Evolutionary conservation across 2,113 vertebrate genomes (phyloP).

Genomic region (Microcebus murinus): DNA sequence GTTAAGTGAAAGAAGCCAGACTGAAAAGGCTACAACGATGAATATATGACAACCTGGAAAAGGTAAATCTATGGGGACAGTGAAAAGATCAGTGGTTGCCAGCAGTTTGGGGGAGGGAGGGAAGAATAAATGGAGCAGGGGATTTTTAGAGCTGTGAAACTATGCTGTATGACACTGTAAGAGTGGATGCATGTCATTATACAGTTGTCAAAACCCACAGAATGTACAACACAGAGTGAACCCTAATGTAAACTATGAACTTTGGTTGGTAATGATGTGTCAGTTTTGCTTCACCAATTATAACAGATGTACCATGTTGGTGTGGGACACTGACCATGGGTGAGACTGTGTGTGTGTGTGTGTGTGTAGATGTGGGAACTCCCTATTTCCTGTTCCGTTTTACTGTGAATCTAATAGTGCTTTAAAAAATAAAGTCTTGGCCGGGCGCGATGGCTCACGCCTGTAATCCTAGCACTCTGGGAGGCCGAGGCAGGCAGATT

Average conservation of each 20-base stretch:
- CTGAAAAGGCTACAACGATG: neutral
- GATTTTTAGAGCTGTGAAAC: neutral
- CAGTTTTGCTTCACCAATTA: neutral
- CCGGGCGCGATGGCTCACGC: no score
- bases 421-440: neutral
- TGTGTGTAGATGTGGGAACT: neutral
- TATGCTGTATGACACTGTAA: neutral
- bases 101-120: neutral
- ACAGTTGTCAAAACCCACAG: neutral
- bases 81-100: neutral
- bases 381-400: neutral
- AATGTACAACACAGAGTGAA: neutral
- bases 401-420: neutral
- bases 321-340: neutral
- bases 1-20: neutral
- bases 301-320: rapidly evolving
- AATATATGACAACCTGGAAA: neutral
- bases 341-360: neutral
- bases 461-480: no score
- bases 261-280: neutral
- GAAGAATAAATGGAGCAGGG: neutral
- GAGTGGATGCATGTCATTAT: neutral
- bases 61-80: neutral
- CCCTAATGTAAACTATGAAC: neutral
- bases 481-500: no score